Base-by-base conservation (phyloP, 2,888 invertebrate genomes). In the Drosophila cognata region DNA sequence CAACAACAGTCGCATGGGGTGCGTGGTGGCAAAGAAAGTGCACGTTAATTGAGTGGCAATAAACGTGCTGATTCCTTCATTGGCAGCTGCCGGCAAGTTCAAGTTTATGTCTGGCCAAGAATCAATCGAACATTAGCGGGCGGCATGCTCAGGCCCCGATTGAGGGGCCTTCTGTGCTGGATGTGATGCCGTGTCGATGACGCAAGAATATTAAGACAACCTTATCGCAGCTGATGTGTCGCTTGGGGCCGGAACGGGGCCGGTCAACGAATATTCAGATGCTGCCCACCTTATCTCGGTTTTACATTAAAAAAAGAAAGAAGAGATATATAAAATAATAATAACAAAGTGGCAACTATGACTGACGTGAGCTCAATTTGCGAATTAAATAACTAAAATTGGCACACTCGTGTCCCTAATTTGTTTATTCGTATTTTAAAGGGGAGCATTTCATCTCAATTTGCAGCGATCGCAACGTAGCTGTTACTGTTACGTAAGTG, bases 111-210 rank as follows among this genome's bases (percentile, higher is more conserved):
- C 52, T 51, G 38, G 16, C 21, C 16, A 28, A 28, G 38, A 25
- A 35, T 35, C 28, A 48, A 46, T 41, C 38, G 38, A 36, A 53
- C 85, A 68, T 51, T 48, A 52, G 38, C 65, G 65, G 83, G 50
- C 62, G 64, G 86, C 89, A 88, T 89, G 90, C 58, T 90, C 89
- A 86, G 86, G 86, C 90, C 86, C 86, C 86, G 86, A 90, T 88
- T 88, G 86, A 74, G 72, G 59, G 62, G 62, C 59, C 64, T 60
- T 75, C 56, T 76, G 60, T 56, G 51, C 46, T 66, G 60, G 56
- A 77, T 77, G 69, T 79, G 63, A 71, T 72, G 81, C 52, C 55
- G 56, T 71, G 55, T 69, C 51, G 63, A 57, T 81, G 77, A 63
- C 66, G 70, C 63, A 70, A 71, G 58, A 74, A 74, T 21, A 57